Conservation (phyloP, 1,140 invertebrate species). For the Lordiphosa collinella region DNA sequence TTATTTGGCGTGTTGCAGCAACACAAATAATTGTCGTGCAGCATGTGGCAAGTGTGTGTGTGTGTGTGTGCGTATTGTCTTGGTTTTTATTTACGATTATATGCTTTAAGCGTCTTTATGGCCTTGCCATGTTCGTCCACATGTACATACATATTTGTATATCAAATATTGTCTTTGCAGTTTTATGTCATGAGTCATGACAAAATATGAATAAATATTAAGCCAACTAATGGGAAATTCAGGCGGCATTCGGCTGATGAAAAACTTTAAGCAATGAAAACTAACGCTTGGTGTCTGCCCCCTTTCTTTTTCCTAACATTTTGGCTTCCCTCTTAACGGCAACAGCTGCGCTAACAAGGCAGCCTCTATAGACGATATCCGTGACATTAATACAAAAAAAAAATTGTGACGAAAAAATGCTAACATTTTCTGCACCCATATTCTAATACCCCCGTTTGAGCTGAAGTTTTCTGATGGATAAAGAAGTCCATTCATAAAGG, state of each 20-base stretch:
- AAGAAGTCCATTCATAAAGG: too few species aligned
- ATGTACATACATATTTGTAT: slow-evolving; percentile 23
- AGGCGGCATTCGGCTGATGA: slow-evolving; percentile 19
- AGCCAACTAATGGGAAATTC: slow-evolving; percentile 33
- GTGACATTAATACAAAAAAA: slow-evolving; percentile 14
- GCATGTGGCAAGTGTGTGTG: slow-evolving; percentile 57
- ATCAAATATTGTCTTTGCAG: background rate
- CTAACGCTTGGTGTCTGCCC: slow-evolving; percentile 13
- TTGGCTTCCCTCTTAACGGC: slow-evolving; percentile 11
- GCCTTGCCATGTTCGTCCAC: slow-evolving; percentile 5
- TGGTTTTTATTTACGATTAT: slow-evolving; percentile 66
- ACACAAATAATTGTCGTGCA: slow-evolving; percentile 76
- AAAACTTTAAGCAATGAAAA: slow-evolving; percentile 45
- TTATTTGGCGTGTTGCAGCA: slow-evolving; percentile 74
- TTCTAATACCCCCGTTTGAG: too few species aligned
- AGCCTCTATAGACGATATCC: slow-evolving; percentile 28
- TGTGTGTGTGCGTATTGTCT: slow-evolving; percentile 6
- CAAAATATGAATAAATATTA: background rate
- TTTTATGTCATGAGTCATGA: too few species aligned
- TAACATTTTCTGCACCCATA: background rate
- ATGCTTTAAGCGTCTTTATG: slow-evolving; percentile 45
- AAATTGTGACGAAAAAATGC: background rate
- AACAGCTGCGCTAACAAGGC: slow-evolving; percentile 46
- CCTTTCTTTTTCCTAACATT: background rate
- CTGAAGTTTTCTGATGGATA: too few species aligned